Percentiles rank a stretch among this genome's conserved stretches.
These are phyloP conservation scores for Venusia cambrica DNA, from an alignment of 2,888 invertebrate species.

Conservation along the genomic window DNA sequence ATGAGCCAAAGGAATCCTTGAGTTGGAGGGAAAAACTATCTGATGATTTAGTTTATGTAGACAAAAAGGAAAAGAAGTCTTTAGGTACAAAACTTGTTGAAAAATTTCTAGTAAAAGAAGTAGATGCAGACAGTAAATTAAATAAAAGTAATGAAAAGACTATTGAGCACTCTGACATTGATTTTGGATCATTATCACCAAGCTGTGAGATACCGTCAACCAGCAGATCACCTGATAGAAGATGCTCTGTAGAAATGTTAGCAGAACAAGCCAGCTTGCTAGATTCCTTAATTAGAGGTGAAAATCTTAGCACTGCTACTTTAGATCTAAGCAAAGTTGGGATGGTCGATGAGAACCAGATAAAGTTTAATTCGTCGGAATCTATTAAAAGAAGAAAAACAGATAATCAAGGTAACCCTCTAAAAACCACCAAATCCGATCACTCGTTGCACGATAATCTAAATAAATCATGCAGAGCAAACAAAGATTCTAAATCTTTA, in stretches of 20 bases:
- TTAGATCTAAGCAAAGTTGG: constrained; percentile 74
- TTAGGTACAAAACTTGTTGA: constrained; percentile 88
- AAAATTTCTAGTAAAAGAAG: constrained; percentile 86
- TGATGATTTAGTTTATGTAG: constrained; percentile 75
- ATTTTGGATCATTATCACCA: constrained; percentile 28
- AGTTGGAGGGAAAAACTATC: constrained; percentile 84
- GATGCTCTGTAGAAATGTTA: constrained; percentile 80
- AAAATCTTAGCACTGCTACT: constrained; percentile 70
- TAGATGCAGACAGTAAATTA: constrained; percentile 49
- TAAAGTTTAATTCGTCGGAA: constrained; percentile 25
- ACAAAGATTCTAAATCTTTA: constrained; percentile 33
- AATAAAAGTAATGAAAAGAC: constrained; percentile 21
- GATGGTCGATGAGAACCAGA: constrained; percentile 34
- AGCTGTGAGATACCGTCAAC: constrained; percentile 20
- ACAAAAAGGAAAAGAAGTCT: constrained; percentile 82
- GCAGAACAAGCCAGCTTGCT: constrained; percentile 79
- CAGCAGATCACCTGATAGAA: constrained; percentile 61
- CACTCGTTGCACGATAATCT: constrained; percentile 63
- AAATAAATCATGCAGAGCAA: constrained; percentile 41
- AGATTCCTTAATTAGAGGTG: constrained; percentile 75
- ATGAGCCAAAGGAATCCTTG: constrained; percentile 31
- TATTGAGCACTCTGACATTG: constrained; percentile 25
- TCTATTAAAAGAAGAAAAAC: constrained; percentile 38
- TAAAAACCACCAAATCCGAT: constrained; percentile 71
- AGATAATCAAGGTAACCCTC: constrained; percentile 42